A percentile compares a stretch with the other conserved stretches of the same genome.
These are phyloP conservation scores for Otocyon megalotis DNA, from an alignment of 2,113 vertebrate species.

Conservation along the genomic window DNA sequence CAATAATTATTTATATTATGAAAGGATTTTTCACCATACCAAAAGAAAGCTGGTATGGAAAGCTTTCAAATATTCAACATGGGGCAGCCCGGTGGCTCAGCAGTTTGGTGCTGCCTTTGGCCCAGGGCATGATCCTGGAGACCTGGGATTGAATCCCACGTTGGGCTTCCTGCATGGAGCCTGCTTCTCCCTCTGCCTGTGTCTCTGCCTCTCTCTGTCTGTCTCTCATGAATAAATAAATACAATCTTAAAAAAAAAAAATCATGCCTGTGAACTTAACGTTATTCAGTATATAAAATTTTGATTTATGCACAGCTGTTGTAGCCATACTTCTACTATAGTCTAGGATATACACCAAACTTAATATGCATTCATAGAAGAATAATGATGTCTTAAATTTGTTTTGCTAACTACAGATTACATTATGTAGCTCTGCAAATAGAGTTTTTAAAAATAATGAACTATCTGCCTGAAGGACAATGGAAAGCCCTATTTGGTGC, in stretches of 20 bases:
- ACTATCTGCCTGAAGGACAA: constrained; percentile 31
- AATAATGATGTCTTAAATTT: constrained; percentile 9
- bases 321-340: not conserved
- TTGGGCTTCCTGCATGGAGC: no score
- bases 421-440: constrained; percentile 32
- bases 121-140: no score
- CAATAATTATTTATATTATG: constrained; percentile 17
- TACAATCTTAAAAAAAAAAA: no score
- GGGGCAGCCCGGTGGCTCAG: no score
- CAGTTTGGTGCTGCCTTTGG: no score
- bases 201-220: no score
- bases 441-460: not conserved
- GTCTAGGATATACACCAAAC: not conserved
- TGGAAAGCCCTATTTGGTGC: not conserved
- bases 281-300: not conserved
- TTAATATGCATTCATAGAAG: not conserved
- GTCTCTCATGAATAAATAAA: no score
- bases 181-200: no score
- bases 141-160: no score
- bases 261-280: not conserved
- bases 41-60: not conserved
- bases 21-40: not conserved
- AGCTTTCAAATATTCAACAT: constrained; percentile 17
- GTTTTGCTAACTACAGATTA: constrained; percentile 47
- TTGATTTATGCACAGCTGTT: not conserved